phyloP scores from a whole-genome alignment of 1,140 invertebrate genomes.

The Eurosta solidaginis region DNA sequence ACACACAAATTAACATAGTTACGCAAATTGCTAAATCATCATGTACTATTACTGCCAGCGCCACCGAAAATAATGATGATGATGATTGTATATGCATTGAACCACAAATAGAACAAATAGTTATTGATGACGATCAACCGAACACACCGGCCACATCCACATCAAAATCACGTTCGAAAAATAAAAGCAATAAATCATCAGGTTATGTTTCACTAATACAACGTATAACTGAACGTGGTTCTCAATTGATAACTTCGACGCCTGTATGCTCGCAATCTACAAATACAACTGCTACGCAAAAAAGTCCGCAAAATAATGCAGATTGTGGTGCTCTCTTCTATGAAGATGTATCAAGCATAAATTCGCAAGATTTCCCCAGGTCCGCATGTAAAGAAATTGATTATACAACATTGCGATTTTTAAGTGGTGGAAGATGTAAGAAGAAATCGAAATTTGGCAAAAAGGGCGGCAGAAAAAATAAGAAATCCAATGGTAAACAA shows the following conservation, averaged over 20 bases:
- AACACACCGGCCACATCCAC: background rate
- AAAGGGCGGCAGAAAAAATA: background rate
- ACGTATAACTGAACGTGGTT: background rate
- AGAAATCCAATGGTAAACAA: background rate
- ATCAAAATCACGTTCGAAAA: background rate
- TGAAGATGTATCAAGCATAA: constrained; percentile 25
- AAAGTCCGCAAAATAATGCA: background rate
- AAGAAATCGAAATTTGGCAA: background rate
- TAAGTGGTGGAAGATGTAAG: background rate
- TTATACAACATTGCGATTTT: background rate
- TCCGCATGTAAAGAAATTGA: background rate
- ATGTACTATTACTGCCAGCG: background rate
- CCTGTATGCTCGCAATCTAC: background rate
- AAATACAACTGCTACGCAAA: background rate
- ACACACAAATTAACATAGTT: too few relatives aligned
- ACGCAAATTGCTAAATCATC: too few relatives aligned
- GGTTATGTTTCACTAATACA: constrained; percentile 8
- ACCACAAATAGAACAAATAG: constrained; percentile 28
- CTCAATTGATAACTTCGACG: background rate
- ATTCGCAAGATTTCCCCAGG: background rate
- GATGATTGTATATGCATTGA: constrained; percentile 39
- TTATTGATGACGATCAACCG: constrained; percentile 32
- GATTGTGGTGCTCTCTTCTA: background rate
- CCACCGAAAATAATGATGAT: background rate
- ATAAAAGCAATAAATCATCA: background rate